Conservation (phyloP, 1,140 invertebrate genomes). For the Lordiphosa stackelbergi region DNA sequence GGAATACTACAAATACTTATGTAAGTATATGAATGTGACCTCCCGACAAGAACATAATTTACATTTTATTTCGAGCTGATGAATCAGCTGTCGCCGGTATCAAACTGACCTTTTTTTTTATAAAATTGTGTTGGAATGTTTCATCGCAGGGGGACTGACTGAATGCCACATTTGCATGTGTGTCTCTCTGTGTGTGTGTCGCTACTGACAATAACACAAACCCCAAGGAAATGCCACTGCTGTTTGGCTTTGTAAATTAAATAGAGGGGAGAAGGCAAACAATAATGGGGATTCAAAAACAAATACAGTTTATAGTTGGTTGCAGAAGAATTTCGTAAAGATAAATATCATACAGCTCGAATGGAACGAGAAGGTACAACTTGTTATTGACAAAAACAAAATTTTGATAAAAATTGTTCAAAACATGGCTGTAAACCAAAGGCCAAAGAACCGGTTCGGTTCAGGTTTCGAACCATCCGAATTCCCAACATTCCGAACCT, state of each 20-base stretch:
- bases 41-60: conserved; percentile 30
- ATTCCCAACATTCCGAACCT: too few relatives aligned
- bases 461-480: too few relatives aligned
- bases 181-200: background rate
- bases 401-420: too few relatives aligned
- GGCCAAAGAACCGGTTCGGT: too few relatives aligned
- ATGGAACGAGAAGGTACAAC: too few relatives aligned
- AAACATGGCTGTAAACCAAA: too few relatives aligned
- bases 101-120: conserved; percentile 33
- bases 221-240: conserved; percentile 25
- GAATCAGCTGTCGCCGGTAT: conserved; percentile 26
- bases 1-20: conserved; percentile 11
- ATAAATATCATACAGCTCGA: too few relatives aligned
- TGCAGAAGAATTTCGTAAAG: background rate
- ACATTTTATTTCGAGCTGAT: conserved; percentile 29
- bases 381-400: too few relatives aligned
- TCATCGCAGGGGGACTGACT: background rate
- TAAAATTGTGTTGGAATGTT: conserved; percentile 6
- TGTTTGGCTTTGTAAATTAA: conserved; percentile 3
- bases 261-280: conserved; percentile 1
- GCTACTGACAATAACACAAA: conserved; percentile 17
- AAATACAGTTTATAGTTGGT: background rate
- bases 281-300: conserved; percentile 1
- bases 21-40: conserved; percentile 7
- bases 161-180: conserved; percentile 49